phyloP scores from a whole-genome alignment of 2,888 invertebrate genomes.

The Seira ritae region DNA sequence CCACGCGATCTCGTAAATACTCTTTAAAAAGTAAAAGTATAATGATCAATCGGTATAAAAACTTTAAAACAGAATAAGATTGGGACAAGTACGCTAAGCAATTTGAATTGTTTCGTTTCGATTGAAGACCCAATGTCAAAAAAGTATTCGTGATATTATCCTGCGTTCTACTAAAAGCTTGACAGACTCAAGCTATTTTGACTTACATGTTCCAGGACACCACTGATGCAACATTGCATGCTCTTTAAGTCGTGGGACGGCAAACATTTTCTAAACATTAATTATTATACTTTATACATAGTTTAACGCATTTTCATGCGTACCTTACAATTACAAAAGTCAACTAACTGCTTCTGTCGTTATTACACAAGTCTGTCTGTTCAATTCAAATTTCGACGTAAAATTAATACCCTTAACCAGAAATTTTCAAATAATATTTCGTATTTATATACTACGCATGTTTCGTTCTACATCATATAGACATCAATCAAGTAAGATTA shows the following conservation, averaged over 20 bases:
- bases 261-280: constrained; percentile 69
- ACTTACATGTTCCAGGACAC: constrained; percentile 6
- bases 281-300: background rate
- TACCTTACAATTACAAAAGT: background rate
- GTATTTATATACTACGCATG: background rate
- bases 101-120: no score
- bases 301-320: background rate
- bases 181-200: constrained; percentile 7
- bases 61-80: background rate
- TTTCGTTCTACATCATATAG: background rate
- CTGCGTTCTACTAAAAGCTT: constrained; percentile 6
- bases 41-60: constrained; percentile 66
- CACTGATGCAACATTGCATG: constrained; percentile 33
- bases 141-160: background rate
- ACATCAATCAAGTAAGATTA: constrained; percentile 1
- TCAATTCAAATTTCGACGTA: background rate
- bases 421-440: constrained; percentile 39
- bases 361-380: constrained; percentile 5
- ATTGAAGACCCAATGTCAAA: background rate
- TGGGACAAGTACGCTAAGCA: background rate
- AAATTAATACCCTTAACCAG: constrained; percentile 56
- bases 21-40: constrained; percentile 31
- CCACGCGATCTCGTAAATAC: constrained; percentile 60
- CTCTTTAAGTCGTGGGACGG: constrained; percentile 70
- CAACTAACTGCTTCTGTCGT: background rate